phyloP scores from a whole-genome alignment of 2,113 vertebrate species.

The Scophthalmus maximus region DNA sequence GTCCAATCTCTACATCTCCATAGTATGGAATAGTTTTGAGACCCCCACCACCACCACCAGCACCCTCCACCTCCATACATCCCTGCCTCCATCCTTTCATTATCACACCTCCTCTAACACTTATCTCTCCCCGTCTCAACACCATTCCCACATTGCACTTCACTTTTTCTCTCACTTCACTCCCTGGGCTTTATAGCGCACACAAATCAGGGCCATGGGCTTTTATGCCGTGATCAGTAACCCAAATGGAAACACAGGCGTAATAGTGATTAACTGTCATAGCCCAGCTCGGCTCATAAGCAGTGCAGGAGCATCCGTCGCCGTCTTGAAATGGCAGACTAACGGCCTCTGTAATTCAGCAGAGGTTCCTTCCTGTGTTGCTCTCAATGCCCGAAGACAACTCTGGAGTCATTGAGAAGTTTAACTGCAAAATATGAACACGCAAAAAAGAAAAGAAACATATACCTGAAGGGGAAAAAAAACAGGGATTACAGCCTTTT shows the following conservation, averaged over 20 bases:
- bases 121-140: constrained; percentile 41
- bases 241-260: constrained; percentile 69
- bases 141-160: constrained; percentile 61
- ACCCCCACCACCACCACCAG: constrained; percentile 3
- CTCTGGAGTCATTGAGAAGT: constrained; percentile 35
- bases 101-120: constrained; percentile 65
- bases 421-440: constrained; percentile 45
- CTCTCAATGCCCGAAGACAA: constrained; percentile 38
- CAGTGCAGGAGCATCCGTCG: constrained; percentile 58
- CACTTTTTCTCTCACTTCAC: constrained; percentile 17
- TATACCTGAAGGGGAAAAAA: constrained; percentile 20
- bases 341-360: constrained; percentile 63
- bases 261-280: constrained; percentile 79
- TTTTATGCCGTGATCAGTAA: constrained; percentile 76
- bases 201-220: constrained; percentile 74
- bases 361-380: constrained; percentile 11
- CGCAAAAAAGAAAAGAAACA: background rate
- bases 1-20: constrained; percentile 69
- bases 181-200: constrained; percentile 54
- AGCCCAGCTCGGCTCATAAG: constrained; percentile 64
- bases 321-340: constrained; percentile 60
- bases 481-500: constrained; percentile 32
- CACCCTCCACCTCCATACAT: constrained; percentile 43
- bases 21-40: constrained; percentile 62
- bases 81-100: constrained; percentile 59